A percentile compares a stretch with the other conserved stretches of the same genome.
Evolutionary conservation across 2,888 invertebrate genomes (phyloP).

Genomic region (Apantesis nais): DNA sequence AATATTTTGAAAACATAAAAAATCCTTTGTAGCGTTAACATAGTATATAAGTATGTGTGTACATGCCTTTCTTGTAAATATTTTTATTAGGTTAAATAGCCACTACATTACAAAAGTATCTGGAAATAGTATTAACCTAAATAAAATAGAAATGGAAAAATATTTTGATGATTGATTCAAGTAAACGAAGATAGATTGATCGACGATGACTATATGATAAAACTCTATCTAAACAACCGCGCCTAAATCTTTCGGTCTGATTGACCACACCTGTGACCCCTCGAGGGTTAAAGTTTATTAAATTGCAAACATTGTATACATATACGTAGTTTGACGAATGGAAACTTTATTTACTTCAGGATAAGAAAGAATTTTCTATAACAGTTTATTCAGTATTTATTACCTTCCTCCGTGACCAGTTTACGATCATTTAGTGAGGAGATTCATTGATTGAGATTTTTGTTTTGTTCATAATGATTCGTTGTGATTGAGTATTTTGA

Average conservation of each 20-base stretch:
- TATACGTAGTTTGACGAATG: conserved; percentile 6
- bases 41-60: too few species aligned
- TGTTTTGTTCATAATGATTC: neutral
- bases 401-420: conserved; percentile 20
- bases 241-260: conserved; percentile 34
- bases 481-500: neutral
- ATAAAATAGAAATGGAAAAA: neutral
- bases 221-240: conserved; percentile 35
- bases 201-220: conserved; percentile 30
- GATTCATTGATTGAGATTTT: conserved; percentile 22
- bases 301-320: conserved; percentile 25
- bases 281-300: conserved; percentile 41
- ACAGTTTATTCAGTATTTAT: conserved; percentile 5
- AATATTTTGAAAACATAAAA: too few species aligned
- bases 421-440: conserved; percentile 16
- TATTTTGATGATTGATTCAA: conserved; percentile 1
- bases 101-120: neutral
- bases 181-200: conserved; percentile 33
- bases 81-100: neutral
- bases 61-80: too few species aligned
- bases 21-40: too few species aligned
- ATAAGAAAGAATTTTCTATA: neutral
- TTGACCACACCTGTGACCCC: conserved; percentile 40
- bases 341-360: neutral
- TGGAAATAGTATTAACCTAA: neutral